Evolutionary conservation across 2,888 invertebrate species (phyloP).

Genomic region (Cerastis leucographa): DNA sequence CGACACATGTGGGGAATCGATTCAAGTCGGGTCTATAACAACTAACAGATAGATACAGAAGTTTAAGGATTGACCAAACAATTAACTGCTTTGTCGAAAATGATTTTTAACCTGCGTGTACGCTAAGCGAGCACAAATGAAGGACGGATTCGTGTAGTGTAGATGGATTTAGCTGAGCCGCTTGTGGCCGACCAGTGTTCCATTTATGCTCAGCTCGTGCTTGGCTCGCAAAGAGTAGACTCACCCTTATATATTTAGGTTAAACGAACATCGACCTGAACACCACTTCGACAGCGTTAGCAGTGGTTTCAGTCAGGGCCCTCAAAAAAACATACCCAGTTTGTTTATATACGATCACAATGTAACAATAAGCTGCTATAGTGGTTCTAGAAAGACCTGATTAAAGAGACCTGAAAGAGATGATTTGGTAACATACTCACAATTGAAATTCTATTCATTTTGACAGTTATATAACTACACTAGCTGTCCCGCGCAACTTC

Average conservation of each 20-base stretch:
- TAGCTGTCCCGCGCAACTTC: no score
- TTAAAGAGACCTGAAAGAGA: no score
- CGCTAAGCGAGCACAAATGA: background rate
- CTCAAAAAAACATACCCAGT: no score
- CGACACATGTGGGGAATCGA: constrained; percentile 61
- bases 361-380: background rate
- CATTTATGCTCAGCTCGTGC: background rate
- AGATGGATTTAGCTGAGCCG: background rate
- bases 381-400: background rate
- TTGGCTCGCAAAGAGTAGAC: background rate
- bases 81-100: background rate
- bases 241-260: background rate
- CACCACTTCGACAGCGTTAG: background rate
- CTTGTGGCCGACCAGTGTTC: background rate
- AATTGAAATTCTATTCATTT: background rate
- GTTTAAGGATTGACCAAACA: background rate
- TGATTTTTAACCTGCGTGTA: background rate
- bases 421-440: no score
- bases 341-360: background rate
- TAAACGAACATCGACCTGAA: background rate
- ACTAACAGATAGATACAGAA: background rate
- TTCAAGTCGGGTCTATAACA: constrained; percentile 34
- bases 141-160: background rate
- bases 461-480: no score
- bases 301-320: background rate